Percentiles rank a stretch among this genome's conserved stretches.
Evolutionary conservation across 2,113 vertebrate species (phyloP).

Genomic region (Brachypodius melanocephalos): DNA sequence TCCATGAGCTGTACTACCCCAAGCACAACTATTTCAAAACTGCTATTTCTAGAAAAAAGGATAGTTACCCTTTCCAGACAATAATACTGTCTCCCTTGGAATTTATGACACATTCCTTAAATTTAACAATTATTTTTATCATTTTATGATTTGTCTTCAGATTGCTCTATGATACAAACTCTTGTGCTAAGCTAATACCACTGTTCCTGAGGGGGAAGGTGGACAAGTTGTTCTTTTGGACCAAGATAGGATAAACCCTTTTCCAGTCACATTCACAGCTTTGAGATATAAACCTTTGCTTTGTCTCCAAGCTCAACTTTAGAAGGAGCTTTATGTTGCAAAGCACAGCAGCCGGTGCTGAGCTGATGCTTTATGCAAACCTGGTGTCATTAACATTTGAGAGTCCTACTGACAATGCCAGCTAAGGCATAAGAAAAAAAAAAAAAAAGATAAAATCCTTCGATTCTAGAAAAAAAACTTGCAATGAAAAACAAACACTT

Average conservation of each 20-base stretch:
- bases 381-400: not conserved
- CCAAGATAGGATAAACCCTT: not conserved
- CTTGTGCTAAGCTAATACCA: not conserved
- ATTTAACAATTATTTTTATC: not conserved
- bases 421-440: not conserved
- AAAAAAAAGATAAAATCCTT: not conserved
- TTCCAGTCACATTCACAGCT: not conserved
- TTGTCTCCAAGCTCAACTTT: not conserved
- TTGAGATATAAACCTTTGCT: not conserved
- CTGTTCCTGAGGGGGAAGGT: not conserved
- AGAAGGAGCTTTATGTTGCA: not conserved
- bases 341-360: not conserved
- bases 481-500: slow-evolving; percentile 48
- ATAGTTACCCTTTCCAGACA: not conserved
- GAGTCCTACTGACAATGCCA: not conserved
- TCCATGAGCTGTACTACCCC: not conserved
- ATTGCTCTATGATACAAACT: not conserved
- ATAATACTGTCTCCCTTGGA: not conserved
- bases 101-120: not conserved
- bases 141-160: not conserved
- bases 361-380: not conserved
- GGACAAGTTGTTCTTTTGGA: not conserved
- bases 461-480: slow-evolving; percentile 19
- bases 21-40: not conserved
- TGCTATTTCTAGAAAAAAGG: not conserved